A percentile compares a stretch with the other conserved stretches of the same genome.
Conservation (phyloP, 2,888 invertebrate species). For the Trypoxylon attenuatum region DNA sequence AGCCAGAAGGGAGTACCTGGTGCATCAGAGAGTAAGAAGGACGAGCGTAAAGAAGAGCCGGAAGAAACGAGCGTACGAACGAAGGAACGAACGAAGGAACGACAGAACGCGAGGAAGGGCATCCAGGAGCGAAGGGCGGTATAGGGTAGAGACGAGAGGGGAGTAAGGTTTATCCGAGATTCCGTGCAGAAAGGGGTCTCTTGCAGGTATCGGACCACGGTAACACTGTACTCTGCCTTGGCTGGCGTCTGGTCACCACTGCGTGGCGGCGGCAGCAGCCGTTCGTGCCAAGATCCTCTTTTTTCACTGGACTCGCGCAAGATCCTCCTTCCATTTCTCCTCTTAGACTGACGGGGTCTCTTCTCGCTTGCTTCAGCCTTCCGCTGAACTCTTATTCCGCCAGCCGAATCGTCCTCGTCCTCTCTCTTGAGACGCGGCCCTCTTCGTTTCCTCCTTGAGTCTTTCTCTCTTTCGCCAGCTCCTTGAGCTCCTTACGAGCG, state of each 20-base stretch:
- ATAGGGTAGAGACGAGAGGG: conserved; percentile 4
- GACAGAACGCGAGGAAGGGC: conserved; percentile 9
- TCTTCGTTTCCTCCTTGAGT: neutral
- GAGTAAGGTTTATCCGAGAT: conserved; percentile 42
- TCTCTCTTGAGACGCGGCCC: neutral
- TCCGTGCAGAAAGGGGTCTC: conserved; percentile 18
- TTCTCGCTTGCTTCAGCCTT: too few relatives aligned
- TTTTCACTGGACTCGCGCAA: conserved; percentile 45
- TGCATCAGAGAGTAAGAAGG: conserved; percentile 30
- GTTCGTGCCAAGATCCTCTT: conserved; percentile 44
- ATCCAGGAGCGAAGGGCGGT: conserved; percentile 6
- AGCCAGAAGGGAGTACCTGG: conserved; percentile 35
- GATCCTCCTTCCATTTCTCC: conserved; percentile 29
- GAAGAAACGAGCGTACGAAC: conserved; percentile 21
- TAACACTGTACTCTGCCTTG: conserved; percentile 20
- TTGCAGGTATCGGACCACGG: conserved; percentile 2
- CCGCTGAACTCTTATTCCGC: too few relatives aligned
- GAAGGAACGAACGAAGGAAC: conserved; percentile 20
- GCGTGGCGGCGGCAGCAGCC: conserved; percentile 23
- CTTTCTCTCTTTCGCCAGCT: neutral
- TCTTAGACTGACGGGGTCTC: too few relatives aligned
- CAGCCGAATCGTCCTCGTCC: conserved; percentile 28
- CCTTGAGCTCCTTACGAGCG: conserved; percentile 30
- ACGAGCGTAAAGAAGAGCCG: conserved; percentile 22
- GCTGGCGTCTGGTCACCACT: conserved; percentile 48